These are phyloP conservation scores for Drosophila funebris DNA, from an alignment of 1,140 invertebrate species.

Conservation along the genomic window DNA sequence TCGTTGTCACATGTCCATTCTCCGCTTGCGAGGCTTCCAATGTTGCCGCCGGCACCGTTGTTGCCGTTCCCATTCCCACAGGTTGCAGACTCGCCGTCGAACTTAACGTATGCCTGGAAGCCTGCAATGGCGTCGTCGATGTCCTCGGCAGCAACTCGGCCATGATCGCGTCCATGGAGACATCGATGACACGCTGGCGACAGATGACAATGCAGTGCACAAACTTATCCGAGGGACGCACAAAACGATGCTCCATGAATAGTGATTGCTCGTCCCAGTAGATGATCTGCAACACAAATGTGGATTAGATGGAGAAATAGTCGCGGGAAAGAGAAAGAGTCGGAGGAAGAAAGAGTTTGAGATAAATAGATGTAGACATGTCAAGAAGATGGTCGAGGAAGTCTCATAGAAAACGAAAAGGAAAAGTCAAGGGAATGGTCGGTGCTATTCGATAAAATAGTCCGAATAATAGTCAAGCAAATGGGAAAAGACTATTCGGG, in stretches of 20 bases:
- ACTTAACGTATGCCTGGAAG: constrained; percentile 49
- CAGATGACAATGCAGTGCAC: constrained; percentile 92
- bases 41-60: constrained; percentile 20
- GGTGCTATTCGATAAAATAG: too few relatives aligned
- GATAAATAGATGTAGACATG: too few relatives aligned
- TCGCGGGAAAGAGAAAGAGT: too few relatives aligned
- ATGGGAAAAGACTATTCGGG: too few relatives aligned
- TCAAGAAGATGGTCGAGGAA: too few relatives aligned
- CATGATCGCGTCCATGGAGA: constrained; percentile 85
- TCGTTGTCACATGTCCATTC: constrained; percentile 65
- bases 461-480: too few relatives aligned
- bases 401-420: too few relatives aligned
- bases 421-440: too few relatives aligned
- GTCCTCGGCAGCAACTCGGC: constrained; percentile 57
- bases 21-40: constrained; percentile 60
- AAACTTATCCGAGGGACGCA: constrained; percentile 91
- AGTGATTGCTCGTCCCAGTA: constrained; percentile 94
- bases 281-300: constrained; percentile 85
- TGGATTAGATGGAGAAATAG: background rate
- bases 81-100: constrained; percentile 47
- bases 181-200: constrained; percentile 89
- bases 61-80: constrained; percentile 27
- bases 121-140: constrained; percentile 53
- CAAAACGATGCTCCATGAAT: constrained; percentile 94
- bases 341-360: background rate